Evolutionary conservation across 2,888 invertebrate genomes (phyloP), one percentile per base, ranked within the genome.

Genomic region (Helicoverpa assulta): DNA sequence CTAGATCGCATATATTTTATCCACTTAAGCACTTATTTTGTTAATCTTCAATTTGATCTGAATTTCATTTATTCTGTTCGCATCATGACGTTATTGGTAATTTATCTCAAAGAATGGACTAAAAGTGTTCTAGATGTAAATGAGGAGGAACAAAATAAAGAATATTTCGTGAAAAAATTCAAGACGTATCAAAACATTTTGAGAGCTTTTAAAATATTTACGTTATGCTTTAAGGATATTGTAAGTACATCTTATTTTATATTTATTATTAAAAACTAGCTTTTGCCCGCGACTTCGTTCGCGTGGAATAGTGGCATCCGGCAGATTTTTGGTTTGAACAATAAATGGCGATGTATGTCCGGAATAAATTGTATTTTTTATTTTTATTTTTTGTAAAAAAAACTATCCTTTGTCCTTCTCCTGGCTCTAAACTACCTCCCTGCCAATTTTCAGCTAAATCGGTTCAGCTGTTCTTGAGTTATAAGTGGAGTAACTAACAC

Each of bases 141-240:
- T n/a, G 14, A 58, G n/a, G 47, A n/a, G 5, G 26, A 58, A 8
- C 19, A 43, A 21, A 40, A 56, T n/a, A 14, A 26, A 8, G n/a
- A 29, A n/a, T 18, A 58, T 43, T 47, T 26, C n/a, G 26, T n/a
- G n/a, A 47, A 29, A 10, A 59, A 59, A 29, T 16, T 59, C 12
- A 2, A 18, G 12, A 18, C 18, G 10, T 59, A 59, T 33, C 18
- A 12, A 6, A 29, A 50, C 14, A 59, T 59, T 29, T 59, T 59
- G 18, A 50, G 50, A 33, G 59, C 59, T 29, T 59, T 50, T 14
- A 29, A 50, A 29, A 10, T 59, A 5, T 33, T 29, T 50, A 50
- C 29, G 12, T 29, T 12, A 2, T 14, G 14, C 10, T 59, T 59
- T 6, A n/a, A 18, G 18, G n/a, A 50, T n/a, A 12, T 59, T 18